Conservation (phyloP, 2,113 vertebrate genomes). For the Actinemys pallida region DNA sequence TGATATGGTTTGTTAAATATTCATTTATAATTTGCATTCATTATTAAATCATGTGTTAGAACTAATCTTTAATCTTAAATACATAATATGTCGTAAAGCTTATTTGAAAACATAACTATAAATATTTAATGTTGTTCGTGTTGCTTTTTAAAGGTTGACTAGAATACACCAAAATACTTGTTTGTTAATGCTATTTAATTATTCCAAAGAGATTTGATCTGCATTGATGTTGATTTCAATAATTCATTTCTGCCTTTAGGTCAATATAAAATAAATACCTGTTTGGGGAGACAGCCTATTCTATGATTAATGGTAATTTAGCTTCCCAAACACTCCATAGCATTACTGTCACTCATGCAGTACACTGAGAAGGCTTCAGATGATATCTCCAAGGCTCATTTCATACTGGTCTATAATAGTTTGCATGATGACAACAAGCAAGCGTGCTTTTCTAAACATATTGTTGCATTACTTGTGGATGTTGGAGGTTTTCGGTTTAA, state of each 20-base stretch:
- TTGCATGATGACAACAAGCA: not conserved
- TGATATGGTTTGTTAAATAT: conserved; percentile 75
- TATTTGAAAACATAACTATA: conserved; percentile 63
- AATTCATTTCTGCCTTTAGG: conserved; percentile 71
- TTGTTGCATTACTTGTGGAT: not conserved
- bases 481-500: not conserved
- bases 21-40: conserved; percentile 79
- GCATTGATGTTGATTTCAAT: conserved; percentile 51
- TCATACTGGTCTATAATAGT: not conserved
- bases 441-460: not conserved
- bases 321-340: not conserved
- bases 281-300: conserved; percentile 49
- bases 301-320: conserved; percentile 34
- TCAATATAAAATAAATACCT: conserved; percentile 71
- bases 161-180: conserved; percentile 47
- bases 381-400: not conserved
- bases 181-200: conserved; percentile 72
- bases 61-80: conserved; percentile 69
- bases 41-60: conserved; percentile 74
- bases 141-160: conserved; percentile 63
- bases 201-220: conserved; percentile 63
- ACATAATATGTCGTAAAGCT: conserved; percentile 51
- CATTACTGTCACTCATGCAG: not conserved
- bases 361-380: not conserved
- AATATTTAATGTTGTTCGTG: conserved; percentile 67